These are phyloP conservation scores for Tupaia chinensis DNA, from an alignment of 2,113 vertebrate species.

Conservation along the genomic window DNA sequence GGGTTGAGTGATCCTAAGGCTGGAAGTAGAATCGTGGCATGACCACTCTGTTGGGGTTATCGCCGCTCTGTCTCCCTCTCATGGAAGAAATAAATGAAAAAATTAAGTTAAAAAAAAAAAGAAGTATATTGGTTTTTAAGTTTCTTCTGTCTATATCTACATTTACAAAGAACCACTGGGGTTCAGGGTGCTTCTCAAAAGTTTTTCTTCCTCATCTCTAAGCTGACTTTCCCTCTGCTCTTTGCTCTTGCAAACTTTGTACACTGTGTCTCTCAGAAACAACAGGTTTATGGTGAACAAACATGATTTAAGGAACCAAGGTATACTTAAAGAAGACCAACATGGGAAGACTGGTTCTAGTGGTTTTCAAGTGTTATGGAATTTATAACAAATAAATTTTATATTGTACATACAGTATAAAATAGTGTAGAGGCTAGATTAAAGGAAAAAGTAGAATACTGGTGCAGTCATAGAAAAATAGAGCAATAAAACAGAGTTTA, in stretches of 20 bases:
- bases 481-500: neutral
- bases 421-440: neutral
- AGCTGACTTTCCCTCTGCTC: neutral
- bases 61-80: no score
- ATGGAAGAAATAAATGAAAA: no score
- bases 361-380: neutral
- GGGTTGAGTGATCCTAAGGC: no score
- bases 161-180: neutral
- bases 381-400: neutral
- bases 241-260: neutral
- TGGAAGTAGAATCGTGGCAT: no score
- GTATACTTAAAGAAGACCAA: neutral
- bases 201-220: neutral
- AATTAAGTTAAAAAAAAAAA: no score
- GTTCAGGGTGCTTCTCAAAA: neutral
- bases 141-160: neutral
- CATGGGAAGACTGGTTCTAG: neutral
- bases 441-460: neutral
- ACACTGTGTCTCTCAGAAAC: neutral
- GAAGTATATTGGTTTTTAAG: neutral
- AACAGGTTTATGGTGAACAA: neutral
- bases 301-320: neutral
- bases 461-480: neutral
- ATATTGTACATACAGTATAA: neutral
- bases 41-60: no score